Conservation (phyloP, 1,140 invertebrate species). For the Dreissena polymorpha region DNA sequence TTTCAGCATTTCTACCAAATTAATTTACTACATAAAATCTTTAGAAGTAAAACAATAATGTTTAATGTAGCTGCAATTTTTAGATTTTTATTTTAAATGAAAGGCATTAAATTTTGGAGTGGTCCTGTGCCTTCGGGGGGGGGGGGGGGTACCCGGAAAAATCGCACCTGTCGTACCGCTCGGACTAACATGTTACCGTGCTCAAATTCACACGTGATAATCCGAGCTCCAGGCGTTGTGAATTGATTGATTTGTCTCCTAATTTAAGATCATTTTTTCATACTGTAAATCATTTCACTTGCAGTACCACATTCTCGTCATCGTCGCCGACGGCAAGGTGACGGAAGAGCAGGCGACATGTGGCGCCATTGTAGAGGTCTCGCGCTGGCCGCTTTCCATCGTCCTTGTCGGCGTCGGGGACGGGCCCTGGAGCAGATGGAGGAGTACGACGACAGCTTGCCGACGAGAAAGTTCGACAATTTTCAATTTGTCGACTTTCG, state of each 20-base stretch:
- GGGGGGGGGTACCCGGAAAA: not conserved
- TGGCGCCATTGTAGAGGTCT: slow-evolving; percentile 81
- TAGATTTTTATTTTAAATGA: not conserved
- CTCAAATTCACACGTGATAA: too few relatives aligned
- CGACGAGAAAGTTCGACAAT: slow-evolving; percentile 81
- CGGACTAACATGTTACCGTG: too few relatives aligned
- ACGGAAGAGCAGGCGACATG: slow-evolving; percentile 78
- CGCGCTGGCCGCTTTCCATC: slow-evolving; percentile 81
- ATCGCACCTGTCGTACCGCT: not conserved
- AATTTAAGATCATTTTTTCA: too few relatives aligned
- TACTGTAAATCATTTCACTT: not conserved
- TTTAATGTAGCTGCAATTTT: not conserved
- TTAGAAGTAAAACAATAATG: not conserved
- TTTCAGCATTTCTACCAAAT: not conserved
- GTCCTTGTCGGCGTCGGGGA: slow-evolving; percentile 83
- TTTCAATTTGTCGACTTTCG: slow-evolving; percentile 82
- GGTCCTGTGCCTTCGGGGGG: not conserved
- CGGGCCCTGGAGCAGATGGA: slow-evolving; percentile 82
- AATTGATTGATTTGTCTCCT: too few relatives aligned
- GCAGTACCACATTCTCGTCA: slow-evolving; percentile 81
- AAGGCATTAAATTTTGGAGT: too few relatives aligned
- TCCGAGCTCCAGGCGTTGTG: too few relatives aligned
- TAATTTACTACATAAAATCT: not conserved
- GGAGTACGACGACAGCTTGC: slow-evolving; percentile 81
- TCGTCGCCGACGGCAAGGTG: slow-evolving; percentile 81